phyloP scores from a whole-genome alignment of 2,888 invertebrate species.

The Euproctis similis region DNA sequence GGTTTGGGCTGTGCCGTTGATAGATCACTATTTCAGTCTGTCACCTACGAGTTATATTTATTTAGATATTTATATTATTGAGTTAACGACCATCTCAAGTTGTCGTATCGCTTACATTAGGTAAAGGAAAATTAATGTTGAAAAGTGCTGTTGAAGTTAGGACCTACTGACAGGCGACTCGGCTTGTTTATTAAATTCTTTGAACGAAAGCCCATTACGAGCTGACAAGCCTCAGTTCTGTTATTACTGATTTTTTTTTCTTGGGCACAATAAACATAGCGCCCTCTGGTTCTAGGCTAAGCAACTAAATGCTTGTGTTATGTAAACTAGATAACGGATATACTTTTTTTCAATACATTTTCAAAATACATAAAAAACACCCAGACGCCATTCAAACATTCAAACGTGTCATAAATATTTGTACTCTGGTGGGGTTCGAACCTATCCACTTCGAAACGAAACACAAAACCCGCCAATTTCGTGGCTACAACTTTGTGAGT shows the following conservation, averaged over 20 bases:
- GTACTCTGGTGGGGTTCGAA: too few relatives aligned
- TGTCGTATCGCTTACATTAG: conserved; percentile 6
- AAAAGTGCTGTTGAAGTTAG: conserved; percentile 29
- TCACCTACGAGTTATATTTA: too few relatives aligned
- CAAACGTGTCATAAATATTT: neutral
- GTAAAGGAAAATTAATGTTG: conserved; percentile 32
- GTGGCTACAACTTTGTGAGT: too few relatives aligned
- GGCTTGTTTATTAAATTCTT: conserved; percentile 35
- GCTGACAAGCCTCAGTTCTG: neutral
- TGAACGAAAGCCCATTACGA: conserved; percentile 3
- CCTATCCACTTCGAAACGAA: too few relatives aligned
- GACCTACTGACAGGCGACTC: conserved; percentile 23
- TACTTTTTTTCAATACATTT: neutral
- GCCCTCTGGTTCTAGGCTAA: too few relatives aligned
- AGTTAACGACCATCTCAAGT: too few relatives aligned
- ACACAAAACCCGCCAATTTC: too few relatives aligned
- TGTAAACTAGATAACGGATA: neutral
- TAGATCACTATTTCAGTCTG: too few relatives aligned
- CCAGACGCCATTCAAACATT: neutral
- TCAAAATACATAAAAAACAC: neutral
- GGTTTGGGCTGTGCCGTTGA: too few relatives aligned
- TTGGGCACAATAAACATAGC: neutral
- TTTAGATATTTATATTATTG: too few relatives aligned
- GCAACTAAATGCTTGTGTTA: neutral
- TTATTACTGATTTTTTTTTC: too few relatives aligned